Evolutionary conservation across 92 coral and sea anemone genomes (phyloP), one percentile per base, ranked within the genome.

Genomic region (Ricordea florida): DNA sequence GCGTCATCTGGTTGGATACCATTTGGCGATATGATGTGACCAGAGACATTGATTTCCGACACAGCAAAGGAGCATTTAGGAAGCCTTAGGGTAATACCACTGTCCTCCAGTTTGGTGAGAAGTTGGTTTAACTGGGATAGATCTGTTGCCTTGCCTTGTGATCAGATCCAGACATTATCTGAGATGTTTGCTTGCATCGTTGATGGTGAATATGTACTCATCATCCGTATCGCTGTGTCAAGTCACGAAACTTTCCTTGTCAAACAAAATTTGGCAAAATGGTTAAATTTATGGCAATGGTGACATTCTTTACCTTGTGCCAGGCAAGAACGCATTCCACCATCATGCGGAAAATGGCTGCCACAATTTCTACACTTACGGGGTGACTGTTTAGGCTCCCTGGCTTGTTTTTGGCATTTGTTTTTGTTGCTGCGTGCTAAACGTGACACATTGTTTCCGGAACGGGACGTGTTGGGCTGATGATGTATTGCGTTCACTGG

Each of bases 91-190:
- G 84, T 66, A 34, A 67, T 38, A 28, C 78, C 84, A 20, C 49
- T 78, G 33, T 8, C 42, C 46, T 65, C 26, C 47, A 78, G 46
- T 20, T 23, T 78, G 5, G 59, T 31, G 5, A 78, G 61, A 1
- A 78, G 78, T 5, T 69, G 33, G 20, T 79, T 61, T 25, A 79
- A 28, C 43, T 42, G 79, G 45, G 58, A 31, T 16, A 52, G 35
- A 48, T 78, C 76, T 23, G 32, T 41, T 24, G 11, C 33, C 25
- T 22, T 59, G 42, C 28, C 55, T 83, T 66, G 75, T 8, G 66
- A 42, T 78, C 88, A 85, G 81, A 24, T 51, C 18, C 5, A 83
- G 17, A 75, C 75, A 82, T 72, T 82, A 38, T 82, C 82, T 8
- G 88, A 82, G 31, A 74, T 82, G 57, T 83, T 51, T 72, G 5